Evolutionary conservation across 2,113 vertebrate species (phyloP).

Genomic region (Siniperca knerii): DNA sequence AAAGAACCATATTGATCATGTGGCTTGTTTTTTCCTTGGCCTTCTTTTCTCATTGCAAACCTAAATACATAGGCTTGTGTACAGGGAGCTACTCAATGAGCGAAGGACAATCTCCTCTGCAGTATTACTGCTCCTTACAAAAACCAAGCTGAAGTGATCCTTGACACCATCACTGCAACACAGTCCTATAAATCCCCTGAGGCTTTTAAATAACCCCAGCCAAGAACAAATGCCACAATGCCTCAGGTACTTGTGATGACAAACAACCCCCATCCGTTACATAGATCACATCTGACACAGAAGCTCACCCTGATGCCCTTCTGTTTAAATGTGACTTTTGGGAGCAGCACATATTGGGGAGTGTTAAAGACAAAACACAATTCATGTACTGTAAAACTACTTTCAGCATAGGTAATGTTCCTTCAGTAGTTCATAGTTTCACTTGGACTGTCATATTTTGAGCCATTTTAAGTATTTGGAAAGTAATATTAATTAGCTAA

Average conservation of each 20-base stretch:
- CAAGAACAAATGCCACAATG: conserved; percentile 73
- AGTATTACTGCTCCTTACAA: conserved; percentile 40
- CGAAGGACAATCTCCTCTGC: conserved; percentile 28
- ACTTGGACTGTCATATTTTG: neutral
- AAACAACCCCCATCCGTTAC: conserved; percentile 59
- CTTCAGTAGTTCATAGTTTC: neutral
- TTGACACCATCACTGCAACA: conserved; percentile 66
- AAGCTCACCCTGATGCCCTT: conserved; percentile 62
- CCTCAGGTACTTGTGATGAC: conserved; percentile 64
- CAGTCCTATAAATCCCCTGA: conserved; percentile 62
- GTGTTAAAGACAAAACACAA: neutral
- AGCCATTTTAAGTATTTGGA: neutral
- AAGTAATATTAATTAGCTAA: neutral
- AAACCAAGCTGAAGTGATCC: conserved; percentile 69
- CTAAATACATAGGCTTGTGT: conserved; percentile 28
- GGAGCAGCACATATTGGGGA: conserved; percentile 19
- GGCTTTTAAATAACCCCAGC: conserved; percentile 66
- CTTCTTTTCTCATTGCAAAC: neutral
- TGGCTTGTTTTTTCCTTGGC: neutral
- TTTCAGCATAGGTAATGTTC: neutral
- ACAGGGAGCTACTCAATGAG: conserved; percentile 3
- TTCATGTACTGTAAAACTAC: neutral
- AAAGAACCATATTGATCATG: conserved; percentile 25
- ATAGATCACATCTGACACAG: conserved; percentile 67
- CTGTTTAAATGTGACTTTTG: conserved; percentile 55